Percentiles rank a stretch among this genome's conserved stretches.
Conservation (phyloP, 1,140 invertebrate species). For the Trichonephila clavata region DNA sequence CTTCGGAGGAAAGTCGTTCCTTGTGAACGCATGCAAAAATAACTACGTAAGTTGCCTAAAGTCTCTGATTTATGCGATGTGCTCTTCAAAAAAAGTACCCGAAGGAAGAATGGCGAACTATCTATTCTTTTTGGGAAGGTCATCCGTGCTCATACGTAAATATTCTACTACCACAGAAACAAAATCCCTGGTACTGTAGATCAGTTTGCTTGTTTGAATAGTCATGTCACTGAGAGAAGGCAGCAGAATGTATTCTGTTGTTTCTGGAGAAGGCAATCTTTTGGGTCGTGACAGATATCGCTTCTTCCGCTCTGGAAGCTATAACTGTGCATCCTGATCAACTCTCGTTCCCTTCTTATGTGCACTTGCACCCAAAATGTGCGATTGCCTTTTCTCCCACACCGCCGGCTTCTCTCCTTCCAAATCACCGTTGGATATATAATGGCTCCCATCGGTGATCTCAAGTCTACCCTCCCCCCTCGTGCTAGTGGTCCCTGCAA, state of each 20-base stretch:
- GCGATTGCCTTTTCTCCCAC: slow-evolving; percentile 15
- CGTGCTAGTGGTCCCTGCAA: slow-evolving; percentile 6
- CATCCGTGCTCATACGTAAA: slow-evolving; percentile 1
- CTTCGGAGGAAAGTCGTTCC: background rate
- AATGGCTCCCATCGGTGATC: slow-evolving; percentile 74
- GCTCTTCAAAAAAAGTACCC: background rate
- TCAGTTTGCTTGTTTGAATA: slow-evolving; percentile 47
- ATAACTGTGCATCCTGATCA: slow-evolving; percentile 77
- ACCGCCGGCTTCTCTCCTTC: background rate
- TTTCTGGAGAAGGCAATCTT: slow-evolving; percentile 25
- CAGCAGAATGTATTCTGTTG: slow-evolving; percentile 3
- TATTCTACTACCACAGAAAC: background rate
- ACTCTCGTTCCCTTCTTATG: slow-evolving; percentile 56
- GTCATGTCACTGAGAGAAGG: background rate
- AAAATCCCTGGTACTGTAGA: background rate
- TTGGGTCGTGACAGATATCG: slow-evolving; percentile 69
- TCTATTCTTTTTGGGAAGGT: slow-evolving; percentile 46
- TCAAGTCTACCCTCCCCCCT: background rate
- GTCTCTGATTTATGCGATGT: slow-evolving; percentile 16
- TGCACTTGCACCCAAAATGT: background rate
- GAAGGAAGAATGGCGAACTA: background rate
- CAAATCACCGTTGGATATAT: slow-evolving; percentile 73
- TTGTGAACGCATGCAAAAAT: slow-evolving; percentile 23
- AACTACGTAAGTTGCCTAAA: background rate
- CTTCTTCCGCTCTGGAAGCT: slow-evolving; percentile 11